These are phyloP conservation scores for Calosoma granatense DNA, from an alignment of 1,140 invertebrate genomes.

Conservation along the genomic window DNA sequence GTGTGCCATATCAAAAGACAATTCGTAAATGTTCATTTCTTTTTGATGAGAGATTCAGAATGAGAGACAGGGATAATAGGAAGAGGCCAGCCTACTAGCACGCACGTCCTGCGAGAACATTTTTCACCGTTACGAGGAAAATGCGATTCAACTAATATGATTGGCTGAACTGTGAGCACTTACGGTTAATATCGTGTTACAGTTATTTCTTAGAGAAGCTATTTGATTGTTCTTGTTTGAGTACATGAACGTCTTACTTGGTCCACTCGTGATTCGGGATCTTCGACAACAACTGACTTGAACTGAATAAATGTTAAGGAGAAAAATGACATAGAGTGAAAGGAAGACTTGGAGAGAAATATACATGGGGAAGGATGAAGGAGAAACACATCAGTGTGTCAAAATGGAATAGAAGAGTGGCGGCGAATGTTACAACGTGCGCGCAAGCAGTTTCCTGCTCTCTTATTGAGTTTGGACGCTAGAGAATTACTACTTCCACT, in stretches of 20 bases:
- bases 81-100: too few species aligned
- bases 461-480: too few species aligned
- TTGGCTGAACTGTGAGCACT: neutral
- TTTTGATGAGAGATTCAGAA: neutral
- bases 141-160: neutral
- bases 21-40: neutral
- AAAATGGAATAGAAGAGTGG: neutral
- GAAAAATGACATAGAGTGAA: too few species aligned
- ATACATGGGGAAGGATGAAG: neutral
- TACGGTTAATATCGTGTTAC: neutral
- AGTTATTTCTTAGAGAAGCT: neutral
- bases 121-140: neutral
- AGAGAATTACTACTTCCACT: neutral
- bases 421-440: too few species aligned
- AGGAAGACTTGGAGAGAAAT: too few species aligned
- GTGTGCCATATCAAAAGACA: neutral
- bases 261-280: neutral
- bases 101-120: neutral
- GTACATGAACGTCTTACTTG: neutral
- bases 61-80: too few species aligned
- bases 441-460: too few species aligned
- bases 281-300: too few species aligned
- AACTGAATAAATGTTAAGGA: too few species aligned
- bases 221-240: neutral
- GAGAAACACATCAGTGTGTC: neutral